Base-by-base conservation (phyloP, 1,140 invertebrate genomes). In the Melipona quadrifasciata region DNA sequence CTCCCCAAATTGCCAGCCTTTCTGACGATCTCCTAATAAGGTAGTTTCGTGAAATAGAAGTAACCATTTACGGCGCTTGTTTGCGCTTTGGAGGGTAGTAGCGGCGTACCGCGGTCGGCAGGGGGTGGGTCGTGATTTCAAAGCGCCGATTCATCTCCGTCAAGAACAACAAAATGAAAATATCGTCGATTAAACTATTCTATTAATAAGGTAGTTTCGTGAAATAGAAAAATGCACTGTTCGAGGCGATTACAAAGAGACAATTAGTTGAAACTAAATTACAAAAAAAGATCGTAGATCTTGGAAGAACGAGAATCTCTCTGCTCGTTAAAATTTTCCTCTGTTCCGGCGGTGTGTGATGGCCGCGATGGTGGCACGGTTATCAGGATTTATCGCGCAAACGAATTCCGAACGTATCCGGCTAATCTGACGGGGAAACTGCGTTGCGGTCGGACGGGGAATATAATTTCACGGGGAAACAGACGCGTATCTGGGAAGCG, bases 1-100 rank as follows among this genome's bases (percentile, higher is more conserved):
- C 93, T 99, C 98, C 39, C 98, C 98, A 92, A 98, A 99, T 93
- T 99, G 98, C 98, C 98, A 99, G 68, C 98, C 98, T 93, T 98
- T 98, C 91, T 98, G 98, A 85, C 98, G 96, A 89, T 98, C 98
- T 58, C 96, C 95, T 96, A 86, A 73, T 86, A 86, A 84, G 16
- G 47, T 51, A 82, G 39, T 85, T 86, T 68, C 57, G 61, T 79
- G 47, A 79, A 84, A 79, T 57, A 78, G 61, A 71, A 31, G 74
- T 87, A 74, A 72, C 75, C 70, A 51, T 71, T 61, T 55, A 61
- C 61, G 78, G 21, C 3, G 57, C 0, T 58, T 58, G 57, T 21
- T 58, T 24, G 57, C 0, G 21, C 21, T 3, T 2, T 1, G 24
- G 65, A 57, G 1, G 19, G 27, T 58, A 47, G 39, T 47, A 47